Evolutionary conservation across 1,140 invertebrate genomes (phyloP), one percentile per base, ranked within the genome.

Genomic region (Drosophila orena): DNA sequence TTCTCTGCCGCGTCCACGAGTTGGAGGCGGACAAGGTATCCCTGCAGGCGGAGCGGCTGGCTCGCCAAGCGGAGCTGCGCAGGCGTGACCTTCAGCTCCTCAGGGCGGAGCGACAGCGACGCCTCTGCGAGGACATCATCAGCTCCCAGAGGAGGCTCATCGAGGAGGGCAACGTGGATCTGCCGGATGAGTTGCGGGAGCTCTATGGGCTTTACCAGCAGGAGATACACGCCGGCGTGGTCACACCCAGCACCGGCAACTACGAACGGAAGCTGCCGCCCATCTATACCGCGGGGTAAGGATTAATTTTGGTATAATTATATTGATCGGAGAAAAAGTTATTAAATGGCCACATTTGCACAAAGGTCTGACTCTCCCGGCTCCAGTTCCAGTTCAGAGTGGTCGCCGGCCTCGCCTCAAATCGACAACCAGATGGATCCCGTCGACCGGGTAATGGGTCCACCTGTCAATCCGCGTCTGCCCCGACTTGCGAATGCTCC

Each of bases 41-140:
- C 77, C 93, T 98, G 65, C 97, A 98, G 92, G 97, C 97, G 8
- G 96, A 97, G 81, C 94, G 96, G 56, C 93, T 98, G 34, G 95
- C 97, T 5, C 94, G 97, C 34, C 96, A 97, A 77, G 97, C 97
- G 72, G 97, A 98, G 91, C 93, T 98, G 14, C 94, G 97, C 43
- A 93, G 97, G 56, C 94, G 97, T 57, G 97, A 98, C 83, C 93
- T 97, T 27, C 94, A 97, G 73, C 94, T 98, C 56, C 93, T 97
- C 49, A 93, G 97, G n/a, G 96, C 97, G 47, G 96, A 97, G 80
- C 93, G 97, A 22, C 97, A 98, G 91, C 93, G 97, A 11, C 94
- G 96, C 49, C 94, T 99, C 4, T 97, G 96, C 64, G 97, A 99
- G 85, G 97, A 98, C 86, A 98, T 98, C 61, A 98, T 99, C 56